Evolutionary conservation across 1,140 invertebrate genomes (phyloP).

Genomic region (Aphelenchoides fujianensis): DNA sequence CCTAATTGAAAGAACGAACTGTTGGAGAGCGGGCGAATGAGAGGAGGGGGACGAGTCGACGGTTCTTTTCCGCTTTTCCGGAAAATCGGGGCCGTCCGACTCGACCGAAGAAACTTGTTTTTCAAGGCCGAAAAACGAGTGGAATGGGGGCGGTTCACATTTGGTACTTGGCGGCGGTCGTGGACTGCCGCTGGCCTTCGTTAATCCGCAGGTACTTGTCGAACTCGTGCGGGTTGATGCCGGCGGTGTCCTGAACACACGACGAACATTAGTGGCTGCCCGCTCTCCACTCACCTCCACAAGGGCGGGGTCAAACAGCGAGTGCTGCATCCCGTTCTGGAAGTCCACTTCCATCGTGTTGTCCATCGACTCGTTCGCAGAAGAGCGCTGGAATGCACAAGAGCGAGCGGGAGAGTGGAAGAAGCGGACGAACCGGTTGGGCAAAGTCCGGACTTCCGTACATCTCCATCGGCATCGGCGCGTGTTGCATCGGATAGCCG

Average conservation of each 20-base stretch:
- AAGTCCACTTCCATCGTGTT: constrained; percentile 29
- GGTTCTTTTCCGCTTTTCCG: no score
- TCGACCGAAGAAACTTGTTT: no score
- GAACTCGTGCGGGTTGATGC: constrained; percentile 27
- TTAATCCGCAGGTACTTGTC: constrained; percentile 22
- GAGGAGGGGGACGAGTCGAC: no score
- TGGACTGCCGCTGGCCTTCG: neutral
- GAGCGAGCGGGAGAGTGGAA: neutral
- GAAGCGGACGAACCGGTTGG: neutral
- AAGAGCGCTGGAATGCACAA: constrained; percentile 1
- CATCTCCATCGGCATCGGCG: neutral
- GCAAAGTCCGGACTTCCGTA: neutral
- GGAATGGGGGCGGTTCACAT: neutral
- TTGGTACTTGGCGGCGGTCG: neutral
- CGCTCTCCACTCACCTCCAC: constrained; percentile 16
- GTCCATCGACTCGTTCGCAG: constrained; percentile 13
- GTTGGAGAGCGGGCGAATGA: no score
- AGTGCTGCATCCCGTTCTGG: neutral
- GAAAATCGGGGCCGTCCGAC: no score
- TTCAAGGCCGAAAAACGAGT: constrained; percentile 1
- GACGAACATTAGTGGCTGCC: neutral
- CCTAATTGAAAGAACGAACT: no score
- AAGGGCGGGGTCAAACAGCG: constrained; percentile 19
- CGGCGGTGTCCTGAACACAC: constrained; percentile 10
- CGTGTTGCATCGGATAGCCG: neutral